Base-by-base conservation (phyloP, 1,140 invertebrate species). In the Euura saliciscinereae region DNA sequence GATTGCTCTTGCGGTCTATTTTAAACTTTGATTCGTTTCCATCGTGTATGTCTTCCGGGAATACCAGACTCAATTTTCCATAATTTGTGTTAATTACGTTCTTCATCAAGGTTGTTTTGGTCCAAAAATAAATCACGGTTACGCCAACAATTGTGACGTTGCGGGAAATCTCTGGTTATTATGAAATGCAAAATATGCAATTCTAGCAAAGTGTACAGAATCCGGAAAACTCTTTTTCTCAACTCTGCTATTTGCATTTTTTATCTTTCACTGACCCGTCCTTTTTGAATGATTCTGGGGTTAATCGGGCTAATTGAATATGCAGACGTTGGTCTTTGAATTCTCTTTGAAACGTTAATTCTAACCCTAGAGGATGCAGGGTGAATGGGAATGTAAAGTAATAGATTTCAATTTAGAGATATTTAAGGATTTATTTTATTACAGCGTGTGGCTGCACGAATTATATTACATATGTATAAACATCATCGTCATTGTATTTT, bases 391-490 rank as follows among this genome's bases (percentile, higher is more conserved):
- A 59, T 59, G 4, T 59, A n/a, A 59, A 59, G 28, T 0, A 59
- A 59, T 59, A n/a, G 51, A 11, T 8, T n/a, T 59, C 51, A n/a
- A 59, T 59, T 28, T 59, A 59, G 51, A 59, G 51, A 59, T 59
- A 59, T 59, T 59, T 59, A 6, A 59, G 51, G 51, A 59, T 59
- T 59, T 59, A 59, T 59, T 83, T 77, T 81, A 78, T 76, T 78
- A 79, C 80, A 81, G 77, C 79, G 77, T 77, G 45, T 66, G 66
- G 76, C 76, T 79, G 78, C 71, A 70, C 78, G 79, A 84, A 84
- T 85, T 85, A 85, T 85, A 85, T 85, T 85, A 84, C 84, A 85
- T 85, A 84, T 85, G 80, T 85, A 85, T 84, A 85, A 84, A 85
- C 78, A 78, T 81, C 79, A 80, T 83, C 78, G 66, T 28, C 11